phyloP scores from a whole-genome alignment of 2,113 vertebrate species.

The Scophthalmus maximus region DNA sequence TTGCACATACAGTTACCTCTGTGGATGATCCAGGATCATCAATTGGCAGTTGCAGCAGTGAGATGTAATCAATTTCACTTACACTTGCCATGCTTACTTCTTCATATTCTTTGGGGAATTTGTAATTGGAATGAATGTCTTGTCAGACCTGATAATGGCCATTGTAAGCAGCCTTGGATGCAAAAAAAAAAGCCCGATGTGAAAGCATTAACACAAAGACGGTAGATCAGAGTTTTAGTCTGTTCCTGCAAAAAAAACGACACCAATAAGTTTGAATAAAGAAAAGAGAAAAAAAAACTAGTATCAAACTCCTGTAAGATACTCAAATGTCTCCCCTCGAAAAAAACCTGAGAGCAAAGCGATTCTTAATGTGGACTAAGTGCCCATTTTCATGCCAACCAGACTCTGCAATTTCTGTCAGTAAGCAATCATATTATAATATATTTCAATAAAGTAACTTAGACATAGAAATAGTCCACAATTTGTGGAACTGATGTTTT shows the following conservation, averaged over 20 bases:
- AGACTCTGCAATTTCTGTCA: slow-evolving; percentile 29
- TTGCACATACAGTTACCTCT: slow-evolving; percentile 3
- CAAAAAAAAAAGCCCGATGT: slow-evolving; percentile 57
- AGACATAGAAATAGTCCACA: not conserved
- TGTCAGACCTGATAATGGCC: slow-evolving; percentile 78
- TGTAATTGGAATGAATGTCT: slow-evolving; percentile 84
- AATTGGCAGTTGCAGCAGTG: slow-evolving; percentile 62
- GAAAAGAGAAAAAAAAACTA: not conserved
- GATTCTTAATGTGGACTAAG: slow-evolving; percentile 52
- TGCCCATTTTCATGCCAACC: slow-evolving; percentile 34
- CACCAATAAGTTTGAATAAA: slow-evolving; percentile 4
- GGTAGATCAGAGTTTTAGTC: slow-evolving; percentile 58
- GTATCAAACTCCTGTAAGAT: not conserved
- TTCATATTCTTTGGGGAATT: slow-evolving; percentile 54
- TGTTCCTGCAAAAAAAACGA: slow-evolving; percentile 23
- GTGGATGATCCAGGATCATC: slow-evolving; percentile 53
- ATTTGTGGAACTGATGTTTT: slow-evolving; percentile 25
- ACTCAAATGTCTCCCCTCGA: not conserved
- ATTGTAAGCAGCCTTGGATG: slow-evolving; percentile 57
- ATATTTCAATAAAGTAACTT: slow-evolving; percentile 7
- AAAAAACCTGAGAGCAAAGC: slow-evolving; percentile 28
- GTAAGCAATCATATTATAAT: slow-evolving; percentile 19
- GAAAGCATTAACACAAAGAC: slow-evolving; percentile 58
- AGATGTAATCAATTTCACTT: slow-evolving; percentile 82
- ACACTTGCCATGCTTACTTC: slow-evolving; percentile 64